These are phyloP conservation scores for Aradophagus sp. DNA, from an alignment of 1,140 invertebrate species.

Conservation along the genomic window DNA sequence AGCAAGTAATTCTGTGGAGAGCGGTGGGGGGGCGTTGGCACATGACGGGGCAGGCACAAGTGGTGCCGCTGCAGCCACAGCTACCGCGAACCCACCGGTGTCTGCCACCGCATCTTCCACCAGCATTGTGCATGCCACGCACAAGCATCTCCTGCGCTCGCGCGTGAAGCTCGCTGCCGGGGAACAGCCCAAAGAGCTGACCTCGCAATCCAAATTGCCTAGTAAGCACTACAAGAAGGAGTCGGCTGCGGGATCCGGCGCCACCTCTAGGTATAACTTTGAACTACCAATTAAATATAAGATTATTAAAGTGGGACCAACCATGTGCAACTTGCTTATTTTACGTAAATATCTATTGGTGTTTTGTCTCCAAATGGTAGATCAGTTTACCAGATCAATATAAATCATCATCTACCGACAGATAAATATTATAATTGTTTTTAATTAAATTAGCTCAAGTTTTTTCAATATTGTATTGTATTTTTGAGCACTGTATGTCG, in stretches of 20 bases:
- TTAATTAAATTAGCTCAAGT: too few relatives aligned
- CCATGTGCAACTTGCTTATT: too few relatives aligned
- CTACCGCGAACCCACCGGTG: conserved; percentile 67
- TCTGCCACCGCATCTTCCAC: conserved; percentile 68
- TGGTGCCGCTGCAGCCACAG: conserved; percentile 66
- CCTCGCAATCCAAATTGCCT: conserved; percentile 46
- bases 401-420: too few relatives aligned
- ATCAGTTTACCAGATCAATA: too few relatives aligned
- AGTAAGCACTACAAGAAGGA: conserved; percentile 73
- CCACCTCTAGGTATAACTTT: conserved; percentile 79
- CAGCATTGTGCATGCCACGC: conserved; percentile 66
- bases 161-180: conserved; percentile 66
- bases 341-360: too few relatives aligned
- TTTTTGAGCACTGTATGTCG: too few relatives aligned
- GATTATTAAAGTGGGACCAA: too few relatives aligned
- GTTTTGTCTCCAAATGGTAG: too few relatives aligned
- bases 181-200: conserved; percentile 67
- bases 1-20: conserved; percentile 74
- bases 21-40: conserved; percentile 73
- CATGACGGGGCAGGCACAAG: conserved; percentile 74
- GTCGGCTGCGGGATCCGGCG: conserved; percentile 84
- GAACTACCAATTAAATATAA: too few relatives aligned
- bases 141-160: conserved; percentile 73
- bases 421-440: too few relatives aligned
- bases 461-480: too few relatives aligned